These are phyloP conservation scores for Hippocampus mohnikei DNA, from an alignment of 2,113 vertebrate species.

Conservation along the genomic window DNA sequence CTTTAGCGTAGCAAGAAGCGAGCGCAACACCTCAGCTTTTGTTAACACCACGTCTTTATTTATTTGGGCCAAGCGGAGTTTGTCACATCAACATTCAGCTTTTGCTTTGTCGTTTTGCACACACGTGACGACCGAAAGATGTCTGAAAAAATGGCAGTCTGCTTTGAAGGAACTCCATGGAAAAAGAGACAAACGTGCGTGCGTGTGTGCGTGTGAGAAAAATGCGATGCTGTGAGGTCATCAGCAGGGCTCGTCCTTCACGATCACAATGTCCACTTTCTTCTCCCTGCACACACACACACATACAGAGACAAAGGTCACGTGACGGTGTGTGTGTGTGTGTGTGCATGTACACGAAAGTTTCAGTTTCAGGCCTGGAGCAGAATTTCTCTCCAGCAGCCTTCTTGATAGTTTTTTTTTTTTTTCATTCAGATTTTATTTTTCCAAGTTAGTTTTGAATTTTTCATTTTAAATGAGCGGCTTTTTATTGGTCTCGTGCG, in stretches of 20 bases:
- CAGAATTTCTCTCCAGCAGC: no score
- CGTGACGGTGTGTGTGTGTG: not conserved
- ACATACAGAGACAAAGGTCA: not conserved
- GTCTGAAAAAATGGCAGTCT: not conserved
- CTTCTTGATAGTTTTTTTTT: no score
- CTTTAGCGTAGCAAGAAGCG: not conserved
- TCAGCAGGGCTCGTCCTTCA: constrained; percentile 8
- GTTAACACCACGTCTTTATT: not conserved
- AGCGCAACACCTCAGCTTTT: not conserved
- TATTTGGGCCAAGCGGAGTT: not conserved
- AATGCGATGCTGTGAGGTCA: not conserved
- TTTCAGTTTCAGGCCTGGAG: not conserved
- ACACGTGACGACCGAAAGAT: not conserved
- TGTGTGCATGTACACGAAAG: no score
- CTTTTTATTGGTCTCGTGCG: no score
- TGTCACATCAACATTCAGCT: not conserved
- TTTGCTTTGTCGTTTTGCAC: not conserved
- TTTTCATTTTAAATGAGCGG: no score
- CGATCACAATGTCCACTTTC: constrained; percentile 4
- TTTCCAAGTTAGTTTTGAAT: no score
- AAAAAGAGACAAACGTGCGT: not conserved
- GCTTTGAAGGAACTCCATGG: not conserved
- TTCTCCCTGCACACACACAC: not conserved
- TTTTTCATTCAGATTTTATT: no score
- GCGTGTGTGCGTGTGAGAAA: not conserved